Conservation (phyloP, 2,888 invertebrate genomes). For the Oscheius sp. region DNA sequence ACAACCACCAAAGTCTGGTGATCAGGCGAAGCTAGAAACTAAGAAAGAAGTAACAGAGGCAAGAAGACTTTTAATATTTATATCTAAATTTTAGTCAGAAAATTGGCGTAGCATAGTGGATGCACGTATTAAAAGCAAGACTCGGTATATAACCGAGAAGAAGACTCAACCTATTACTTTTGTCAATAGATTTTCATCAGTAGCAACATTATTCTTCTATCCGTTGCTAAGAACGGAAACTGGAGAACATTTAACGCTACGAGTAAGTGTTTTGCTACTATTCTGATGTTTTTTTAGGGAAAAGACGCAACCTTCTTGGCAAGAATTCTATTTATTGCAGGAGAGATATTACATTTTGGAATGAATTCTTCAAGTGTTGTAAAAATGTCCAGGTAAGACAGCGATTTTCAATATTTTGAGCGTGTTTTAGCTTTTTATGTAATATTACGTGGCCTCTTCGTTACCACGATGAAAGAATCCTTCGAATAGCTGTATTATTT, state of each 20-base stretch:
- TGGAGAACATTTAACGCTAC: constrained; percentile 24
- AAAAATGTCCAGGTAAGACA: constrained; percentile 21
- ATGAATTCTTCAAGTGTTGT: constrained; percentile 3
- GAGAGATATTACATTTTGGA: constrained; percentile 27
- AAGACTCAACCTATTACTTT: background rate
- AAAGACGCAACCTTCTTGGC: constrained; percentile 27
- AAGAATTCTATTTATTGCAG: constrained; percentile 9
- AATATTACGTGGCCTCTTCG: constrained; percentile 12
- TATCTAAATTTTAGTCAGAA: constrained; percentile 3
- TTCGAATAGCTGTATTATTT: constrained; percentile 24
- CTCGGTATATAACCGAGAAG: constrained; percentile 5
- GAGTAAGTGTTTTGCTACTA: background rate
- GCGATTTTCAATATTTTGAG: background rate
- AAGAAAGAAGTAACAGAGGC: background rate
- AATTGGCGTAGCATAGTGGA: constrained; percentile 21
- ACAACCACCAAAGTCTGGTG: constrained; percentile 6
- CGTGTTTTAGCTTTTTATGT: constrained; percentile 10
- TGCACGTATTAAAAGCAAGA: constrained; percentile 20
- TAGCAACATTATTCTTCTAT: constrained; percentile 30
- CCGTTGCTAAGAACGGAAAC: constrained; percentile 23
- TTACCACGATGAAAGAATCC: constrained; percentile 22
- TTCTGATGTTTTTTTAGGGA: constrained; percentile 21
- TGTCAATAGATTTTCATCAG: constrained; percentile 22
- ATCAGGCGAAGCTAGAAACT: background rate
- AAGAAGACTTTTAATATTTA: background rate